A percentile compares a stretch with the other conserved stretches of the same genome.
These are phyloP conservation scores for Sycophila sp. DNA, from an alignment of 1,140 invertebrate species.

Conservation along the genomic window DNA sequence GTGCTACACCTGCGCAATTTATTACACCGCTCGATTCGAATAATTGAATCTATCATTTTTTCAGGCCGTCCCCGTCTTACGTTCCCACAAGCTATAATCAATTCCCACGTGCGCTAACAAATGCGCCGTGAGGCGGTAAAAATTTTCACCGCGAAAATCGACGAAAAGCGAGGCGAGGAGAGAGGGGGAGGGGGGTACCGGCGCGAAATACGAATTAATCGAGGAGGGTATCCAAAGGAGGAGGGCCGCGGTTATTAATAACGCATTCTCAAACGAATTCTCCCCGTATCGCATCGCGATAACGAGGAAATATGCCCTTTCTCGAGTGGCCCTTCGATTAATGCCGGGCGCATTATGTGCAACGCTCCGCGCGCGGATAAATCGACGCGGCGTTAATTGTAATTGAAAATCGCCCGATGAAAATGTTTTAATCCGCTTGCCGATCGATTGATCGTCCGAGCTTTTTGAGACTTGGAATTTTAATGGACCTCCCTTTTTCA, in stretches of 20 bases:
- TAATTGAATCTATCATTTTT: conserved; percentile 29
- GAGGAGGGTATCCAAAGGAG: neutral
- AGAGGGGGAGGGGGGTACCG: neutral
- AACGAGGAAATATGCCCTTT: conserved; percentile 39
- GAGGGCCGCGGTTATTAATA: conserved; percentile 33
- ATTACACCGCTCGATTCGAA: conserved; percentile 3
- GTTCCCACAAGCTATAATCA: conserved; percentile 1
- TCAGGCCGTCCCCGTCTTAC: too few species aligned
- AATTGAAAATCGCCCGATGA: conserved; percentile 21
- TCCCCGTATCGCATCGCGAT: conserved; percentile 29
- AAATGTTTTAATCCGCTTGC: conserved; percentile 29
- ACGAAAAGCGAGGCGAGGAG: neutral
- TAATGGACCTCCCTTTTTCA: neutral
- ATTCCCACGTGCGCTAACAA: conserved; percentile 3
- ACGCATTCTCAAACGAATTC: conserved; percentile 34
- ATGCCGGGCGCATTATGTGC: conserved; percentile 8
- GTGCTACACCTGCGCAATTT: too few species aligned
- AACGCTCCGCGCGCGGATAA: conserved; percentile 2
- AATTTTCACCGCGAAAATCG: neutral
- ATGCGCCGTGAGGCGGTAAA: neutral
- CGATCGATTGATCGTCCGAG: neutral
- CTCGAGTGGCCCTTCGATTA: conserved; percentile 19
- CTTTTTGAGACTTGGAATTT: neutral
- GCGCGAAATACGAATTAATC: conserved; percentile 34
- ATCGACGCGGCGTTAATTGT: conserved; percentile 8